phyloP scores from a whole-genome alignment of 2,797 vertebrate species.

The Lacerta bilineata region DNA sequence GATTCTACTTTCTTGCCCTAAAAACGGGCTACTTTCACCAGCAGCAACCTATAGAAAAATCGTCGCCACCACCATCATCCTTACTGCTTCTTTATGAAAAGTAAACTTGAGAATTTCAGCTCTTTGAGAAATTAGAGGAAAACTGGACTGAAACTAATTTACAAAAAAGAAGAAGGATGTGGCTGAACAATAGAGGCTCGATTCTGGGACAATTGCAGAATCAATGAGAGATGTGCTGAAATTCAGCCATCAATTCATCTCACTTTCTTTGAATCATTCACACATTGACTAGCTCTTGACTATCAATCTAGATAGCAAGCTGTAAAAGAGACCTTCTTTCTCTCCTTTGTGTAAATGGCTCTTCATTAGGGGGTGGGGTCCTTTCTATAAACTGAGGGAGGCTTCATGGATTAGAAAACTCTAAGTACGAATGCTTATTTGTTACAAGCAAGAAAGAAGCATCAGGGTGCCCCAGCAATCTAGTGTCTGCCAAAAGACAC shows the following conservation, averaged over 20 bases:
- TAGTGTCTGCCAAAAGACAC: background rate
- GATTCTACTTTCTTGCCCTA: background rate
- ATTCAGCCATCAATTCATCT: conserved; percentile 12
- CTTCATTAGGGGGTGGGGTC: background rate
- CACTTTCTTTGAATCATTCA: conserved; percentile 27
- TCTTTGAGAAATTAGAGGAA: conserved; percentile 53
- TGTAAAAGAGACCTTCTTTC: background rate
- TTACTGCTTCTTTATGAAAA: background rate
- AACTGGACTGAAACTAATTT: conserved; percentile 40
- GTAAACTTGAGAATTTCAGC: conserved; percentile 46
- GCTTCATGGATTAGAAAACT: background rate
- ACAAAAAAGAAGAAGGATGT: conserved; percentile 13
- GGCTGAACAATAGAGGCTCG: conserved; percentile 47
- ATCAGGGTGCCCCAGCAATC: background rate
- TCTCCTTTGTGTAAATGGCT: conserved; percentile 22
- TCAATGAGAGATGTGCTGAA: conserved; percentile 45
- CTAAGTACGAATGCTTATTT: background rate
- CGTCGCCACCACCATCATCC: background rate
- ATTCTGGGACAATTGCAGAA: conserved; percentile 52
- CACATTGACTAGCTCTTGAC: background rate
- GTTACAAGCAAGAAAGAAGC: background rate
- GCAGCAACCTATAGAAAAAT: background rate
- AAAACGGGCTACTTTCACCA: background rate
- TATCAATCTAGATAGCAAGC: conserved; percentile 1
- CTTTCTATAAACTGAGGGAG: background rate